phyloP scores from a whole-genome alignment of 2,797 vertebrate species.

The Rhynchonycteris naso region DNA sequence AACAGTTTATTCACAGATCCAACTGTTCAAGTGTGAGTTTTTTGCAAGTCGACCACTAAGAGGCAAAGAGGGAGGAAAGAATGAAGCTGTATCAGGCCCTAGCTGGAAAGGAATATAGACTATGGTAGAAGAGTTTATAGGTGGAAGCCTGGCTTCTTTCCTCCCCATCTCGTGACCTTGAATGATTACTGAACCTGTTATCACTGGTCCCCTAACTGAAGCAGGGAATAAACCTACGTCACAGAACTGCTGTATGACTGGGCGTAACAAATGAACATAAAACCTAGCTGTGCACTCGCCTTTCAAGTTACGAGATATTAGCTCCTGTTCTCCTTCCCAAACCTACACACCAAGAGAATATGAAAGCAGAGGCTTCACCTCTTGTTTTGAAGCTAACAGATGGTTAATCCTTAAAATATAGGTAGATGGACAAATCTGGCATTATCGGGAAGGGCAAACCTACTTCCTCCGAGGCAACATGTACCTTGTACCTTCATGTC shows the following conservation, averaged over 20 bases:
- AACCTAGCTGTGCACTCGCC: not conserved
- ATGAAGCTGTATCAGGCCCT: not conserved
- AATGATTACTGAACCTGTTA: not conserved
- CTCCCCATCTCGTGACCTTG: not conserved
- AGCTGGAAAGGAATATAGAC: not conserved
- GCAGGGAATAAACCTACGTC: rapidly evolving
- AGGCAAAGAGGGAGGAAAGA: not conserved
- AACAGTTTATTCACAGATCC: not conserved
- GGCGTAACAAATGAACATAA: not conserved
- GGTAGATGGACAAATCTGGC: not conserved
- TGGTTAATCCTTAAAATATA: not conserved
- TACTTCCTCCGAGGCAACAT: not conserved
- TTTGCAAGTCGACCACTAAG: not conserved
- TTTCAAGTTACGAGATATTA: not conserved
- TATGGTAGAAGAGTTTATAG: not conserved
- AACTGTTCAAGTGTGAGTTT: not conserved
- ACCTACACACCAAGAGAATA: not conserved
- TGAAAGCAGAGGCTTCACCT: not conserved
- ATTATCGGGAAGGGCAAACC: not conserved
- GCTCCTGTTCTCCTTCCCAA: not conserved
- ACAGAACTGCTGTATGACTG: not conserved
- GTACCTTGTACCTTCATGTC: not conserved
- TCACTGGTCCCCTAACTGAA: not conserved
- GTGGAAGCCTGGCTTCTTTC: not conserved
- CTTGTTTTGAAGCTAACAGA: not conserved